phyloP scores from a whole-genome alignment of 2,888 invertebrate species.

The Temnothorax unifasciatus region DNA sequence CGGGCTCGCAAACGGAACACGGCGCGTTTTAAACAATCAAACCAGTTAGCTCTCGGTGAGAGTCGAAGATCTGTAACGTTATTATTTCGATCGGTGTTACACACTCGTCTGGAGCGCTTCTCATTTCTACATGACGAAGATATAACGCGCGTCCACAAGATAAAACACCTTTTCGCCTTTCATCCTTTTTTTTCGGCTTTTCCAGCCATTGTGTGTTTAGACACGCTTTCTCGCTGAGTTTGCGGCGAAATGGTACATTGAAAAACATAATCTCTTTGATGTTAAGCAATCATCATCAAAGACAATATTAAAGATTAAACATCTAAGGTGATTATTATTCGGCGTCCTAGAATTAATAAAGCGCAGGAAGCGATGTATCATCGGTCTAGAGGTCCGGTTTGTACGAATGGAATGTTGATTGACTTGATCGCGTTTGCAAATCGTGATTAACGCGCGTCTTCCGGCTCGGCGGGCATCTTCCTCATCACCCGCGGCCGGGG shows the following conservation, averaged over 20 bases:
- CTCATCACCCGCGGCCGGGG: slow-evolving; percentile 36
- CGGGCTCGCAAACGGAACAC: slow-evolving; percentile 66
- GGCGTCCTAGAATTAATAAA: slow-evolving; percentile 5
- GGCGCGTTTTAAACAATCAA: slow-evolving; percentile 65
- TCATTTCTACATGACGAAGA: background rate
- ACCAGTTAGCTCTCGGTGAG: background rate
- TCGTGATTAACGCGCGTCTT: slow-evolving; percentile 55
- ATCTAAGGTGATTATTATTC: background rate
- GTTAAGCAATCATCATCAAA: background rate
- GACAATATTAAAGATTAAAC: background rate
- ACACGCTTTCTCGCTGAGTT: background rate
- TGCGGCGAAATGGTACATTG: background rate
- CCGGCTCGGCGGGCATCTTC: slow-evolving; percentile 37
- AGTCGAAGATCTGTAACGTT: background rate
- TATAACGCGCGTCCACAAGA: slow-evolving; percentile 55
- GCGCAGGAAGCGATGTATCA: background rate
- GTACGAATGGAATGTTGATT: slow-evolving; percentile 50
- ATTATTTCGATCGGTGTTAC: background rate
- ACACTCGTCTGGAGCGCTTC: background rate
- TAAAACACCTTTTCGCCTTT: slow-evolving; percentile 63
- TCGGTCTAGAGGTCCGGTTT: slow-evolving; percentile 9
- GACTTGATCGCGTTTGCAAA: slow-evolving; percentile 53
- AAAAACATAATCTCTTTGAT: background rate
- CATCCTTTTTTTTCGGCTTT: background rate
- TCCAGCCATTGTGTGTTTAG: background rate